Conservation (phyloP, 1,140 invertebrate genomes). For the Drosophila oshimai region DNA sequence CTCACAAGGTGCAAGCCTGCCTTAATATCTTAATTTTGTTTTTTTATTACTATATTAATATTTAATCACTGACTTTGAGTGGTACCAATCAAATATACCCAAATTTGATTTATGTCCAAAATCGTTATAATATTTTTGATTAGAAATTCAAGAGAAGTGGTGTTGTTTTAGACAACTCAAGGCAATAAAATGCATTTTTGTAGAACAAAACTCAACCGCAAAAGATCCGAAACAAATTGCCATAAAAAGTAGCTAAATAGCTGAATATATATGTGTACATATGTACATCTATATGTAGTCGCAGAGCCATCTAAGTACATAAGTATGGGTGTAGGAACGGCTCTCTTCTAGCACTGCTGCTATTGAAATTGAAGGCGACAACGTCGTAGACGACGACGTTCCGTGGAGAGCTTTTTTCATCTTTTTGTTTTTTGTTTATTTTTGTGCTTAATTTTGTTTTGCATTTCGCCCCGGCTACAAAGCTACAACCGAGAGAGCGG, state of each 20-base stretch:
- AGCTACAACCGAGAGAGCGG: slow-evolving; percentile 55
- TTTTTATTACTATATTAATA: too few relatives aligned
- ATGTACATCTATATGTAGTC: neutral
- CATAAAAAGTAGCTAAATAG: slow-evolving; percentile 57
- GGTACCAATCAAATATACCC: too few relatives aligned
- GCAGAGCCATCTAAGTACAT: slow-evolving; percentile 15
- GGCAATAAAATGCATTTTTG: slow-evolving; percentile 20
- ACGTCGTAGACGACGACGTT: slow-evolving; percentile 41
- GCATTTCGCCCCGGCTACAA: slow-evolving; percentile 53
- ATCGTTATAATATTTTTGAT: neutral
- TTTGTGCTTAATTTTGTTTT: slow-evolving; percentile 67
- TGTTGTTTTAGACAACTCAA: neutral
- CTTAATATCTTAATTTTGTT: too few relatives aligned
- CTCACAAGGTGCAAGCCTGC: too few relatives aligned
- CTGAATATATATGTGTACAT: slow-evolving; percentile 26
- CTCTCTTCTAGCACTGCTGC: slow-evolving; percentile 53
- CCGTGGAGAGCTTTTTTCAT: slow-evolving; percentile 59
- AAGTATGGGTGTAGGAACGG: slow-evolving; percentile 41
- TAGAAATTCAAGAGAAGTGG: neutral
- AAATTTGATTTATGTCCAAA: neutral
- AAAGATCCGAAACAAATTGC: slow-evolving; percentile 40
- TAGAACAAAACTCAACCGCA: slow-evolving; percentile 1
- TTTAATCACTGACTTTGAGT: too few relatives aligned
- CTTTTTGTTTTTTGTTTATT: slow-evolving; percentile 51
- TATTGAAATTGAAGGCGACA: slow-evolving; percentile 77